These are phyloP conservation scores for Frankliniella fusca DNA, from an alignment of 2,888 invertebrate species.

Conservation along the genomic window DNA sequence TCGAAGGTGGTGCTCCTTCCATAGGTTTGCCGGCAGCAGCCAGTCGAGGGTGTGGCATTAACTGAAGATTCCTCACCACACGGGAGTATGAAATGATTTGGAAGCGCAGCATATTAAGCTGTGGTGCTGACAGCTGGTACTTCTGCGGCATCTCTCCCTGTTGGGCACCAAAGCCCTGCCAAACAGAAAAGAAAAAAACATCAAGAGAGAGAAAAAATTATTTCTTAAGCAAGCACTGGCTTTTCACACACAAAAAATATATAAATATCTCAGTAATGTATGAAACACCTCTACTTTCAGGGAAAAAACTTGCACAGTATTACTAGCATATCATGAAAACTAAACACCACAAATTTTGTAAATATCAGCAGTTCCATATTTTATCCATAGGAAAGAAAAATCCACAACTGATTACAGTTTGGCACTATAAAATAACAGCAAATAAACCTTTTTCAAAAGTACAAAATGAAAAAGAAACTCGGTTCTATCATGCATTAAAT, in stretches of 20 bases:
- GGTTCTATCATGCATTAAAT: constrained; percentile 31
- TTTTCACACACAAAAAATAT: constrained; percentile 20
- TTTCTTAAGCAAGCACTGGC: too few species aligned
- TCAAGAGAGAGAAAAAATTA: constrained; percentile 24
- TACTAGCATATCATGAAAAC: too few species aligned
- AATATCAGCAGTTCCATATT: too few species aligned
- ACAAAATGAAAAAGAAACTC: constrained; percentile 21
- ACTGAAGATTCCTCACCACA: not conserved
- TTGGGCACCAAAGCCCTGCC: constrained; percentile 47
- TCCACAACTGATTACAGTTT: too few species aligned
- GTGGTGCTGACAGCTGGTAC: constrained; percentile 6
- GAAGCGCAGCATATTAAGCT: not conserved
- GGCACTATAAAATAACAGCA: not conserved
- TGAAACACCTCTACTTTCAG: too few species aligned
- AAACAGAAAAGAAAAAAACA: constrained; percentile 35
- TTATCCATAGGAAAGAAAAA: too few species aligned
- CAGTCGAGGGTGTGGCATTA: not conserved
- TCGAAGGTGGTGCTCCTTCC: not conserved
- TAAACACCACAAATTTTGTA: too few species aligned
- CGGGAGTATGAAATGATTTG: not conserved
- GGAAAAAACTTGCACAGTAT: too few species aligned
- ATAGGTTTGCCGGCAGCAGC: not conserved
- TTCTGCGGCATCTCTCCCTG: constrained; percentile 11
- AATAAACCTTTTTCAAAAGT: constrained; percentile 5
- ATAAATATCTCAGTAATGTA: not conserved